A percentile compares a stretch with the other conserved stretches of the same genome.
Conservation (phyloP, 2,113 vertebrate species). For the Nicator chloris region DNA sequence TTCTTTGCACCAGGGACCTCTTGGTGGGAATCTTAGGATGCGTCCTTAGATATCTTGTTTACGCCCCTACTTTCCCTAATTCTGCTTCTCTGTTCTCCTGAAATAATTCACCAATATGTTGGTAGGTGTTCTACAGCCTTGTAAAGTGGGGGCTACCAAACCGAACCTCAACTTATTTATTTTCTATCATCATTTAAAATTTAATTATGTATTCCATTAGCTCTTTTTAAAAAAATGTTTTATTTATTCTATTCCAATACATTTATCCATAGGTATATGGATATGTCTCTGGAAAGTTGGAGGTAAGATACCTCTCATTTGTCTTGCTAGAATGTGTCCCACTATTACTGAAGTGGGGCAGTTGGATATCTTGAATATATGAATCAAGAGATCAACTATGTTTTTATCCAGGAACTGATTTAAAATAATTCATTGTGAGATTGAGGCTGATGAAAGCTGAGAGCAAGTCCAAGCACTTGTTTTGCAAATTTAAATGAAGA, state of each 20-base stretch:
- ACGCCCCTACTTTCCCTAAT: fast-evolving
- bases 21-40: background rate
- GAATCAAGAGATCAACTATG: background rate
- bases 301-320: background rate
- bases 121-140: background rate
- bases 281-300: background rate
- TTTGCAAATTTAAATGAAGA: background rate
- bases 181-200: background rate
- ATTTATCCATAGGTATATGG: background rate
- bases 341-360: background rate
- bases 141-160: background rate
- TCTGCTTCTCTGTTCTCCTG: background rate
- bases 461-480: background rate
- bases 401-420: background rate
- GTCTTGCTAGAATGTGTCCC: background rate
- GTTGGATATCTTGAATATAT: background rate
- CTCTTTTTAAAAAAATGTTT: background rate
- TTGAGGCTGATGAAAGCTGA: background rate
- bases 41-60: fast-evolving
- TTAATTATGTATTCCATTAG: background rate
- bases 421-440: background rate
- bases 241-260: background rate
- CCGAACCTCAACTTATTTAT: background rate
- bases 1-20: background rate
- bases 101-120: background rate